phyloP scores from a whole-genome alignment of 2,113 vertebrate species.

The Dermatemys mawii region DNA sequence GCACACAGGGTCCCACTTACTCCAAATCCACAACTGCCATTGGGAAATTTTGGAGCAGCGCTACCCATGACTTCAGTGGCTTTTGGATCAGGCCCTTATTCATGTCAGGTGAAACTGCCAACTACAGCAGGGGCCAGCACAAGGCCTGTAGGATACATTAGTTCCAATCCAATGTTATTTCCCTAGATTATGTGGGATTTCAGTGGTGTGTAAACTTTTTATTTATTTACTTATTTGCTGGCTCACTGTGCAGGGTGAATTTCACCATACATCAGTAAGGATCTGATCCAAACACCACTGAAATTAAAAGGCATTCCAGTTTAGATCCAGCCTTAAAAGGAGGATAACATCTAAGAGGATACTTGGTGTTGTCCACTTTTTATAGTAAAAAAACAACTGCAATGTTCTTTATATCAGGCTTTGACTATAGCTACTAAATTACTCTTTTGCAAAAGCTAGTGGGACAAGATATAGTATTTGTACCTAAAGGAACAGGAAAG shows the following conservation, averaged over 20 bases:
- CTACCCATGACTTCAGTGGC: not conserved
- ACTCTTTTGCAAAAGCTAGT: not conserved
- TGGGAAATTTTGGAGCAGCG: not conserved
- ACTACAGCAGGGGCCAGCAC: not conserved
- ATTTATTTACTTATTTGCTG: not conserved
- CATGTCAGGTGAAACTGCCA: not conserved
- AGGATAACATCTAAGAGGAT: not conserved
- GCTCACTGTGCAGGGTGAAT: not conserved
- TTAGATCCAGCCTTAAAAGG: not conserved
- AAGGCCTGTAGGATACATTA: not conserved
- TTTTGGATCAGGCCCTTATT: not conserved
- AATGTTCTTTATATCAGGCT: not conserved
- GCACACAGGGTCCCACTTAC: no score
- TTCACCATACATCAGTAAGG: not conserved
- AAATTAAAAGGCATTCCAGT: not conserved
- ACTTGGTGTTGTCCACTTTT: not conserved
- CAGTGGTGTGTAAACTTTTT: not conserved
- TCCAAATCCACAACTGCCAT: no score
- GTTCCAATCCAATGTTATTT: not conserved
- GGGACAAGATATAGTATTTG: not conserved
- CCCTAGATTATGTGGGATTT: not conserved
- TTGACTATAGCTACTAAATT: not conserved
- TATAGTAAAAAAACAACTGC: not conserved
- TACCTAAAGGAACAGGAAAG: not conserved
- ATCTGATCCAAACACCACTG: not conserved